These are phyloP conservation scores for Tipula lateralis DNA, from an alignment of 2,888 invertebrate genomes.

Conservation along the genomic window DNA sequence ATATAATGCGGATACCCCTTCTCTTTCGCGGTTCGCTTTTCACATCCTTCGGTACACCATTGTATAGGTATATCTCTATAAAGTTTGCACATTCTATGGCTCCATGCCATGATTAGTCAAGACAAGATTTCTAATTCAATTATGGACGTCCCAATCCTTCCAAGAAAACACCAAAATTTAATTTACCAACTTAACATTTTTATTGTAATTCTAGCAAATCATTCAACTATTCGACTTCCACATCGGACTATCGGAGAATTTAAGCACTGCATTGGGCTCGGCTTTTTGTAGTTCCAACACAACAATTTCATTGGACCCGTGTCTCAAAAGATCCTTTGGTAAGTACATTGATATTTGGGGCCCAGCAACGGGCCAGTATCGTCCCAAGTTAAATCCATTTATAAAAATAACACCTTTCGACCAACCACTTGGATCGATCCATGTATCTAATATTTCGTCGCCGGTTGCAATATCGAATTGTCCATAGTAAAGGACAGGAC, in stretches of 20 bases:
- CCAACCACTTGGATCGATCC: conserved; percentile 74
- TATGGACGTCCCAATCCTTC: no score
- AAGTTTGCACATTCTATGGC: no score
- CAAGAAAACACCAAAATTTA: no score
- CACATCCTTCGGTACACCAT: no score
- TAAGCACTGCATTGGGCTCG: conserved; percentile 40
- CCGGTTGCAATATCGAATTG: conserved; percentile 44
- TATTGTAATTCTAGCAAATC: no score
- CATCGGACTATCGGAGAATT: conserved; percentile 45
- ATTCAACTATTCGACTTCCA: no score
- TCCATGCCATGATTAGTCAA: no score
- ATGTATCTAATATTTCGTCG: conserved; percentile 62
- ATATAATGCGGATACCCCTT: no score
- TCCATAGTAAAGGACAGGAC: conserved; percentile 56
- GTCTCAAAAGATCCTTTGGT: conserved; percentile 66
- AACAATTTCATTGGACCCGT: conserved; percentile 54
- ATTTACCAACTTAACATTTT: no score
- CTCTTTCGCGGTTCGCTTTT: no score
- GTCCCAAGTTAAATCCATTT: conserved; percentile 80
- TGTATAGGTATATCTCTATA: no score
- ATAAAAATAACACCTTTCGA: conserved; percentile 65
- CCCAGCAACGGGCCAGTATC: conserved; percentile 75
- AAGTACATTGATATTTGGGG: conserved; percentile 80
- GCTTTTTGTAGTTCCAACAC: conserved; percentile 56
- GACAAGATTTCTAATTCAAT: no score